Base-by-base conservation (phyloP, 2,888 invertebrate species). In the Heliconius cydno region DNA sequence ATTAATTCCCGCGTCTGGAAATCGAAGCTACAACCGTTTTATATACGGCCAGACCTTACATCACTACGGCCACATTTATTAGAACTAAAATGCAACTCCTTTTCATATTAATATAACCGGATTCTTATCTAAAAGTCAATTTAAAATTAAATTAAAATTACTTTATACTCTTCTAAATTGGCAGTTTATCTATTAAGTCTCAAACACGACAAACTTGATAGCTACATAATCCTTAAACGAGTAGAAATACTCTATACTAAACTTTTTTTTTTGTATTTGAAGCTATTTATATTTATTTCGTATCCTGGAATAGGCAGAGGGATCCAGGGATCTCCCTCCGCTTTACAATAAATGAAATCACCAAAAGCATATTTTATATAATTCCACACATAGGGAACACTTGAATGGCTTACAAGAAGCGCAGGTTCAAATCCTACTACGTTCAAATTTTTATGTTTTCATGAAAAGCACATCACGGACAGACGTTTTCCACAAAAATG, bases 121-220 rank as follows among this genome's bases (percentile, higher is more conserved):
- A 73, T 28, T 73, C 34, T 67, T 77, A 77, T 78, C 75, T 76
- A 76, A 70, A 66, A 63, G 52, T 81, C 66, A 76, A 79, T 81
- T 81, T 76, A 63, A 78, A 81, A 79, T 79, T 76, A 41, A 81
- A 75, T 63, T 34, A 63, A 79, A 81, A 81, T 81, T 79, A 79
- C 79, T 81, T 81, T 73, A 81, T 79, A 78, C 67, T 60, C 75
- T 79, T 77, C 60, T 25, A 79, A 79, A 79, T 77, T 79, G 77
- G 77, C 71, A 75, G 41, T 75, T 77, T 77, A 81, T 79, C 79
- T 78, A 81, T 81, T 79, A 81, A 81, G 78, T 41, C 75, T 68
- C 28, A 65, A 77, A 79, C 76, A 41, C 67, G 71, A 76, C 78
- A 76, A 76, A 71, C 79, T 72, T 52, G 76, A 76, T 65, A 72